A percentile compares a stretch with the other conserved stretches of the same genome.
These are phyloP conservation scores for Diarsia dahlii DNA, from an alignment of 2,888 invertebrate species.

Conservation along the genomic window DNA sequence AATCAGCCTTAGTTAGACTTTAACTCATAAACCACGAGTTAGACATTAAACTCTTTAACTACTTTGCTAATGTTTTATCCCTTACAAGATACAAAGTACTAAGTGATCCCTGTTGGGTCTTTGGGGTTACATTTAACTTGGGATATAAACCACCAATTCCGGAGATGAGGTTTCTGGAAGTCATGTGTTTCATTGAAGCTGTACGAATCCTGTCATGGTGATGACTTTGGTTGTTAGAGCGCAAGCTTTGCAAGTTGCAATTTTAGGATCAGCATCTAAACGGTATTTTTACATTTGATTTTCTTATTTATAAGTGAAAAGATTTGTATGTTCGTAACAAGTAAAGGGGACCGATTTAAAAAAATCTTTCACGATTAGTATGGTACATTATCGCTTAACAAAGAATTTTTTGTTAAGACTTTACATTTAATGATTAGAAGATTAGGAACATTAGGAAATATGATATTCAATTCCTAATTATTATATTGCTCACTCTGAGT, in stretches of 20 bases:
- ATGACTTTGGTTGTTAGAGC: background rate
- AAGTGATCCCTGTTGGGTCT: conserved; percentile 22
- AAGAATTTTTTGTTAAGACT: too few relatives aligned
- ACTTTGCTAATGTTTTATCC: conserved; percentile 50
- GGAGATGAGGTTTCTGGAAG: background rate
- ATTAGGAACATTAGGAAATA: background rate
- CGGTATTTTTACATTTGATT: too few relatives aligned
- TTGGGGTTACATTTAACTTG: conserved; percentile 31
- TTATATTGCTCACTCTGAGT: background rate
- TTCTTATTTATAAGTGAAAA: too few relatives aligned
- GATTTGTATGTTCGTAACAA: too few relatives aligned
- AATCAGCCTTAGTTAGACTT: too few relatives aligned
- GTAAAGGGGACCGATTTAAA: too few relatives aligned
- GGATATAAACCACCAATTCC: background rate
- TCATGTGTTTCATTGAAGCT: background rate
- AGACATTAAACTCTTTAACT: conserved; percentile 58
- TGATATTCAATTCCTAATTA: background rate
- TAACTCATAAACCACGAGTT: conserved; percentile 56
- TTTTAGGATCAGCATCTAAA: too few relatives aligned
- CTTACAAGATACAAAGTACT: conserved; percentile 49
- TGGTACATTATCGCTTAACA: too few relatives aligned
- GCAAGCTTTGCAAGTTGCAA: background rate
- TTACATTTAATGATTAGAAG: background rate
- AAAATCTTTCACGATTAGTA: too few relatives aligned
- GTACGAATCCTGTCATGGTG: background rate